A percentile compares a stretch with the other conserved stretches of the same genome.
Conservation (phyloP, 2,888 invertebrate species). For the Phymatocera aterrima region DNA sequence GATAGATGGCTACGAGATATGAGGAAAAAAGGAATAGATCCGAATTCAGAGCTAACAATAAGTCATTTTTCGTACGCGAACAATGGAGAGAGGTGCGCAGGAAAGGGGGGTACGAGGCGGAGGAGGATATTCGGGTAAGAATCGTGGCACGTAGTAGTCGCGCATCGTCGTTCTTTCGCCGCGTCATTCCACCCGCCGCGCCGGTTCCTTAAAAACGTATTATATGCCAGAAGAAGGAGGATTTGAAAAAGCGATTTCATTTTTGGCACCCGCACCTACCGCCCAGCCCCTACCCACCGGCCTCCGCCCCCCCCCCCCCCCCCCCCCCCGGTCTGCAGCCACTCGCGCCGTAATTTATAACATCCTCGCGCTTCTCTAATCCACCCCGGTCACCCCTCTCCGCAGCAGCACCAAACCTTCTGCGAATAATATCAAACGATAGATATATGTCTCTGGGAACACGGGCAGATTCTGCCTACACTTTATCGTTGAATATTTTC, state of each 20-base stretch:
- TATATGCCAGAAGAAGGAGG: constrained; percentile 52
- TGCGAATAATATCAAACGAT: constrained; percentile 48
- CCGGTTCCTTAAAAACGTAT: constrained; percentile 61
- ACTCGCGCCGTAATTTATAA: constrained; percentile 60
- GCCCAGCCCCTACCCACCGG: neutral
- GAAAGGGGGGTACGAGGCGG: no score
- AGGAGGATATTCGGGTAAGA: no score
- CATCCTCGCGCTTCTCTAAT: constrained; percentile 50
- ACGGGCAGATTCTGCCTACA: neutral
- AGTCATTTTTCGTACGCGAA: no score
- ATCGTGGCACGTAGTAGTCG: neutral
- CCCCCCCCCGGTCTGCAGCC: constrained; percentile 36
- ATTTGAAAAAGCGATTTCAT: constrained; percentile 63
- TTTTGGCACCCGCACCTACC: constrained; percentile 44
- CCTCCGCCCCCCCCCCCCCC: neutral
- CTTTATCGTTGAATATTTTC: constrained; percentile 13
- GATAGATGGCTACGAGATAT: no score
- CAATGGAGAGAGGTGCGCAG: no score
- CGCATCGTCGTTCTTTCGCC: neutral
- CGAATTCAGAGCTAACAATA: no score
- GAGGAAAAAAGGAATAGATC: no score
- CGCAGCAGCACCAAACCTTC: constrained; percentile 1
- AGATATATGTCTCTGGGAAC: constrained; percentile 10
- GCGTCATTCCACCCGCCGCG: constrained; percentile 3
- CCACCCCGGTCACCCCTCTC: constrained; percentile 35